Percentiles rank a stretch among this genome's conserved stretches.
These are phyloP conservation scores for Acipenser transmontanus DNA, from an alignment of 2,797 vertebrate genomes.

Conservation along the genomic window DNA sequence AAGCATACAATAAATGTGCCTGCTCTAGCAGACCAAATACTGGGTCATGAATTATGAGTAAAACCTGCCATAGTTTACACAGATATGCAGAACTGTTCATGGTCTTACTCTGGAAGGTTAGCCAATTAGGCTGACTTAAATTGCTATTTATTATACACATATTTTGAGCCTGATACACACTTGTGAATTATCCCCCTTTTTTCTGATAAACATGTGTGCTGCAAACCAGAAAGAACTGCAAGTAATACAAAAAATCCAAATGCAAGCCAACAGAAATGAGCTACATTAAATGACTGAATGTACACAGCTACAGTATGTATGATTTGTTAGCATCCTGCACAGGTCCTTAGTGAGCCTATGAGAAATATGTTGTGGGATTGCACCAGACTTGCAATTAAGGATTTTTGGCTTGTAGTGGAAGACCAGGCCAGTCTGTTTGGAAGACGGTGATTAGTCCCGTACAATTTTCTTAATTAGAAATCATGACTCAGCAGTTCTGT, in stretches of 20 bases:
- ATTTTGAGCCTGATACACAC: background rate
- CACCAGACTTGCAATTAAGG: conserved; percentile 3
- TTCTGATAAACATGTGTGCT: too few relatives aligned
- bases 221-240: too few relatives aligned
- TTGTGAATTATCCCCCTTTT: too few relatives aligned
- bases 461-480: conserved; percentile 1
- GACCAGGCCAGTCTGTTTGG: background rate
- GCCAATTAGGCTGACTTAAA: background rate
- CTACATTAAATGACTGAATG: too few relatives aligned
- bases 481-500: background rate
- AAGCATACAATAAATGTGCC: background rate
- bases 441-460: background rate
- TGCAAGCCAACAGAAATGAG: too few relatives aligned
- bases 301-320: too few relatives aligned
- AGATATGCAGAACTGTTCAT: background rate
- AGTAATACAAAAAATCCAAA: too few relatives aligned
- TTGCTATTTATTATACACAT: conserved; percentile 12
- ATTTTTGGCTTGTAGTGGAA: background rate
- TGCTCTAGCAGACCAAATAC: background rate
- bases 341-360: too few relatives aligned
- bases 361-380: background rate
- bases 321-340: too few relatives aligned
- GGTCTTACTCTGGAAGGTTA: background rate
- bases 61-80: conserved; percentile 2
- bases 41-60: background rate